A percentile compares a stretch with the other conserved stretches of the same genome.
Conservation (phyloP, 2,797 vertebrate species). For the Phyllotis vaccarum region DNA sequence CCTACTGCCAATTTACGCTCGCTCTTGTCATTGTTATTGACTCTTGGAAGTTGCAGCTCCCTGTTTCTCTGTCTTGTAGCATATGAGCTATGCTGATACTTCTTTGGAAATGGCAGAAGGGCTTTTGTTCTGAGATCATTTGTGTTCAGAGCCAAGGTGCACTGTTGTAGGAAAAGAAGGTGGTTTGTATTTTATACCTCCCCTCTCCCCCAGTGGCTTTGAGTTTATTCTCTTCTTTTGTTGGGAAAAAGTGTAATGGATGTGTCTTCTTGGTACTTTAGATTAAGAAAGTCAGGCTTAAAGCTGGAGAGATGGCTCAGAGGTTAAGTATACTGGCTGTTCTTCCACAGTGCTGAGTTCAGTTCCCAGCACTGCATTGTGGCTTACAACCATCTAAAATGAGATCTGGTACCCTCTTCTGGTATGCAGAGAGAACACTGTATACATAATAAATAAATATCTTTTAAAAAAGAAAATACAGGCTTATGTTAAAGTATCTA, state of each 20-base stretch:
- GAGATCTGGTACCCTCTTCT: no score
- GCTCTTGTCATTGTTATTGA: conserved; percentile 32
- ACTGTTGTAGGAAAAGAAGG: neutral
- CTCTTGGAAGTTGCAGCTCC: conserved; percentile 51
- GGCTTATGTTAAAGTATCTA: conserved; percentile 45
- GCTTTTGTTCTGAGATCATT: neutral
- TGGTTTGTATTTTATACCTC: neutral
- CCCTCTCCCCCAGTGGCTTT: neutral
- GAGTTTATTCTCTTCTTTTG: conserved; percentile 37
- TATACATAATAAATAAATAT: no score
- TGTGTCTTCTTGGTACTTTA: conserved; percentile 53
- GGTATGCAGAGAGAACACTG: no score
- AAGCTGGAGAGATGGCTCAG: no score
- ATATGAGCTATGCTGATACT: conserved; percentile 16
- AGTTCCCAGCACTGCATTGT: no score
- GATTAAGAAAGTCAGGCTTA: neutral
- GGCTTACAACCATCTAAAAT: no score
- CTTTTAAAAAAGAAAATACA: neutral
- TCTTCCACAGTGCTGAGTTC: no score
- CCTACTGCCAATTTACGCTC: conserved; percentile 29
- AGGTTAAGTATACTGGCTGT: no score
- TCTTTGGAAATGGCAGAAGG: conserved; percentile 38
- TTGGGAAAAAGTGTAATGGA: conserved; percentile 40
- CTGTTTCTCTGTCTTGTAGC: conserved; percentile 47
- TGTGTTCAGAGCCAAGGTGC: conserved; percentile 53